Base-by-base conservation (phyloP, 1,140 invertebrate species). In the Acarapis woodi region DNA sequence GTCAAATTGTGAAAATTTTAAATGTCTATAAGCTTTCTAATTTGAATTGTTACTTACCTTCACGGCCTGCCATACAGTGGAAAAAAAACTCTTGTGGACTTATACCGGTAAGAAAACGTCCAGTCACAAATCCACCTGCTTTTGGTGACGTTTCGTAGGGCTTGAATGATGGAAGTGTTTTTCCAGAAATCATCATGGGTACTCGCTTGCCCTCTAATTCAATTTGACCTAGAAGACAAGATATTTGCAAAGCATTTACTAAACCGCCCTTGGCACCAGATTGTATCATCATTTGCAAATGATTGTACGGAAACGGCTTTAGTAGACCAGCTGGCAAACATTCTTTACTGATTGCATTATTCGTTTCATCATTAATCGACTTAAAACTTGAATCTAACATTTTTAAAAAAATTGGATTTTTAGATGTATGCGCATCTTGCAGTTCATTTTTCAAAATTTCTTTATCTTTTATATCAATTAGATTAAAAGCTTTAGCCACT, bases 31-130 rank as follows among this genome's bases (percentile, higher is more conserved):
- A n/a, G 15, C 9, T 22, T 41, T 44, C 44, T 51, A 69, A n/a
- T n/a, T n/a, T n/a, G n/a, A n/a, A n/a, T n/a, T n/a, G n/a, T n/a
- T n/a, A n/a, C n/a, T n/a, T n/a, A n/a, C n/a, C 71, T 66, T 97
- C 93, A 57, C 93, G 66, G 42, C 93, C 93, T 35, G 93, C 93
- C 88, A 97, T 97, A 53, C 88, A 97, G 65, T 99, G 88, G 56
- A 93, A 96, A 58, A 94, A 99, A 51, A 90, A 94, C 52, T 97
- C 88, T 57, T 90, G 83, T 1, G 87, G 85, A 49, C 78, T 68
- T 43, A 97, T 83, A 37, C 90, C 90, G 1, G 87, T 96, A 64
- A 96, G 72, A 49, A 99, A 99, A 21, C 90, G 62, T 3, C 80
- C 76, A 47, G 77, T 74, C 25, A 97, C 79, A 52, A 90, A 99